Evolutionary conservation across 2,797 vertebrate genomes (phyloP).

Genomic region (Synanceia verrucosa): DNA sequence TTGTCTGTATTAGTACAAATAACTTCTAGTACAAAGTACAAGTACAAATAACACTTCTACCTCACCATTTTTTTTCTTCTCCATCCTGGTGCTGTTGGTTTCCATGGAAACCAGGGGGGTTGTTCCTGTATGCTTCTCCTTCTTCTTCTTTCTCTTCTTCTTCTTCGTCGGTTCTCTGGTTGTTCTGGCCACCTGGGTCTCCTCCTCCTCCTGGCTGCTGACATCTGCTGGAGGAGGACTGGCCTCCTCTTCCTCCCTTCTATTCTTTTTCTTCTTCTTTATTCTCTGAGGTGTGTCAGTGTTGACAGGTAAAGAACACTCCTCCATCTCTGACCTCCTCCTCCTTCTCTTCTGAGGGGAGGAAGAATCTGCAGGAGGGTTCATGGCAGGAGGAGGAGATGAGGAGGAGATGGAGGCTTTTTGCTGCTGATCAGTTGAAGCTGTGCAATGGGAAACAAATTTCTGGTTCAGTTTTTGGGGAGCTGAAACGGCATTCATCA

Average conservation of each 20-base stretch:
- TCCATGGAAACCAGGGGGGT: rapidly evolving
- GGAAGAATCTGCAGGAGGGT: constrained; percentile 23
- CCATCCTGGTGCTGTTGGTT: no score
- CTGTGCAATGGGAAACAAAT: not conserved
- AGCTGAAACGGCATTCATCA: no score
- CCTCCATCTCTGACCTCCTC: not conserved
- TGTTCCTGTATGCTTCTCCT: not conserved
- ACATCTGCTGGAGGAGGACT: not conserved
- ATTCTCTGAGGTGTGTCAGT: not conserved
- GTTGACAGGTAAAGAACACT: not conserved
- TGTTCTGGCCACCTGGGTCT: not conserved
- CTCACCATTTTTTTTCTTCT: no score
- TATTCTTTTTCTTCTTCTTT: not conserved
- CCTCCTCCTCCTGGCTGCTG: not conserved
- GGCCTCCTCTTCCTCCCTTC: not conserved
- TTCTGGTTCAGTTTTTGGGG: no score
- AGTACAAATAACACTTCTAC: no score
- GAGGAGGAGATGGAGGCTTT: not conserved
- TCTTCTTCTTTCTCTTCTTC: not conserved
- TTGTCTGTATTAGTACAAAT: no score
- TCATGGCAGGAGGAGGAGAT: constrained; percentile 34
- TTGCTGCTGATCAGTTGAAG: not conserved
- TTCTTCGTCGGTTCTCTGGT: constrained; percentile 6
- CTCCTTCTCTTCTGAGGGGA: constrained; percentile 13
- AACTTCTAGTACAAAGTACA: no score